These are phyloP conservation scores for Hypomecis punctinalis DNA, from an alignment of 2,888 invertebrate genomes.

Conservation along the genomic window DNA sequence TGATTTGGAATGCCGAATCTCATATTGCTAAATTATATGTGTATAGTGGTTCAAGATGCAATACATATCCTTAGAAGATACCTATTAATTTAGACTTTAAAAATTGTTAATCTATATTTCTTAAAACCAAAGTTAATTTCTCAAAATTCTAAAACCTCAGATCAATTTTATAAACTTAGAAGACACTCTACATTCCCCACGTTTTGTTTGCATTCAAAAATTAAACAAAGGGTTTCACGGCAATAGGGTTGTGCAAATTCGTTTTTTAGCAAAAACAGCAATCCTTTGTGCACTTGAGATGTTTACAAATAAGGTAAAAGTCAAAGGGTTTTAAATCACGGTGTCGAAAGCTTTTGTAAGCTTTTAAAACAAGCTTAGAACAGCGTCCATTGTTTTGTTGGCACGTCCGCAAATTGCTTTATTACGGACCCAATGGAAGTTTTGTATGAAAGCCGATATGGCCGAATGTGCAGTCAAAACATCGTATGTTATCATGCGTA, in stretches of 20 bases:
- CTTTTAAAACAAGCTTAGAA: constrained; percentile 83
- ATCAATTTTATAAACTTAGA: constrained; percentile 10
- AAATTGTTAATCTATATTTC: no score
- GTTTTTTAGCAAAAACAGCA: constrained; percentile 69
- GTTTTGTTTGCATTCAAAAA: constrained; percentile 58
- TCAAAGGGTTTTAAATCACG: constrained; percentile 84
- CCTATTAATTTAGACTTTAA: no score
- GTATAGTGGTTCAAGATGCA: no score
- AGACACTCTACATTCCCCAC: constrained; percentile 66
- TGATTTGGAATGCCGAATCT: no score
- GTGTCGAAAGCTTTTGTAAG: constrained; percentile 84
- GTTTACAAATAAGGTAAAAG: constrained; percentile 82
- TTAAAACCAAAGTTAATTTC: background rate
- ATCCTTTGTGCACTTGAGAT: constrained; percentile 75
- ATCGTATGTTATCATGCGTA: constrained; percentile 70
- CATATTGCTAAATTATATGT: no score
- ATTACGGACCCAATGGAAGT: constrained; percentile 72
- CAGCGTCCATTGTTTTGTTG: constrained; percentile 80
- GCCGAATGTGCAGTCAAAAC: constrained; percentile 81
- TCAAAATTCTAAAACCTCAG: constrained; percentile 34
- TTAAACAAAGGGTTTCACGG: constrained; percentile 72
- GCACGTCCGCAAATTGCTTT: constrained; percentile 82
- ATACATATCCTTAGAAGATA: no score
- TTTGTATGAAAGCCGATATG: constrained; percentile 78
- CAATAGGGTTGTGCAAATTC: constrained; percentile 79